Evolutionary conservation across 2,797 vertebrate genomes (phyloP).

Genomic region (Rhinoraja longicauda): DNA sequence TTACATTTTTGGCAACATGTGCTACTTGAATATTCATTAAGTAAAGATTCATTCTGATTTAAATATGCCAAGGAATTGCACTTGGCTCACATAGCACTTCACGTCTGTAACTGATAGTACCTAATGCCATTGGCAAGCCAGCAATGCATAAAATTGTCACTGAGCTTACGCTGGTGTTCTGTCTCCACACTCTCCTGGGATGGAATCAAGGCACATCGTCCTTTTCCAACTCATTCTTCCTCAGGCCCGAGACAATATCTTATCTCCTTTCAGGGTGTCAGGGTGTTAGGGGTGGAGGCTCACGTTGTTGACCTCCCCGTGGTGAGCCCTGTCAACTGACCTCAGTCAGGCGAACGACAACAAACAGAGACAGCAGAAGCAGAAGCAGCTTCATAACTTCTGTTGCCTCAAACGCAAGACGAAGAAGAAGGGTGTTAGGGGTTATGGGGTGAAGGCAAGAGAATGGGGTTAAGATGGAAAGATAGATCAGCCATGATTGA

Average conservation of each 20-base stretch:
- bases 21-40: constrained; percentile 4
- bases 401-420: too few species aligned
- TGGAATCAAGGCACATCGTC: background rate
- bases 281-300: too few species aligned
- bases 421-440: too few species aligned
- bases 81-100: background rate
- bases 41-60: background rate
- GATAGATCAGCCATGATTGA: too few species aligned
- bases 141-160: background rate
- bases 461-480: too few species aligned
- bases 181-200: background rate
- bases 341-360: too few species aligned
- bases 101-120: background rate
- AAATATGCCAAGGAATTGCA: background rate
- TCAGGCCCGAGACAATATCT: background rate
- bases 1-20: constrained; percentile 12
- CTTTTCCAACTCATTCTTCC: background rate
- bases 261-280: background rate
- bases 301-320: too few species aligned
- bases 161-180: background rate
- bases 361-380: too few species aligned
- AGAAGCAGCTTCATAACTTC: too few species aligned
- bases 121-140: background rate
- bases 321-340: too few species aligned
- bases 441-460: too few species aligned